Base-by-base conservation (phyloP, 1,140 invertebrate genomes). In the Venturia canescens region DNA sequence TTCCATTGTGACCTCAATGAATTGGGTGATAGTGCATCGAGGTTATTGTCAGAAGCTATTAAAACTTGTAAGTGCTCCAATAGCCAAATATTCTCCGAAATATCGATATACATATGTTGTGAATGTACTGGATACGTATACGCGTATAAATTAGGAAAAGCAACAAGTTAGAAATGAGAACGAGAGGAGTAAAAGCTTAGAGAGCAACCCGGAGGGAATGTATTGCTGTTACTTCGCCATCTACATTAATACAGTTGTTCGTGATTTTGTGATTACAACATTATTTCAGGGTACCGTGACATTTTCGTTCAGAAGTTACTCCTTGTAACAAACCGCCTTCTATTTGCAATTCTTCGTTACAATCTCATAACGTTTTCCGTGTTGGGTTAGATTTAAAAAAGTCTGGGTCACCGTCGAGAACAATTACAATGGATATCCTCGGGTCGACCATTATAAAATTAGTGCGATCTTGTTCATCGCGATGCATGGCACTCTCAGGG, bases 251-350 rank as follows among this genome's bases (percentile, higher is more conserved):
- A 53, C 11, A 53, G 50, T 53, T n/a, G 50, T 34, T 53, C 50
- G 50, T n/a, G 50, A 13, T 53, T 53, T 53, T 53, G 50, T n/a
- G 13, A 53, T 53, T 53, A 53, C 50, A 53, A 53, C n/a, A n/a
- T 53, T n/a, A 13, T 53, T n/a, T n/a, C n/a, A 3, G 50, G 15
- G 15, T n/a, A n/a, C n/a, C n/a, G n/a, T 53, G n/a, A n/a, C 50
- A 15, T 15, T 53, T n/a, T 53, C 3, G 50, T n/a, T 53, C 31
- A 34, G 31, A 34, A 34, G 31, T 34, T 34, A 7, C 3, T 7
- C 31, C 50, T 13, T 53, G 50, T 13, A 53, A 18, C 50, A 3
- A 53, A n/a, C 50, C 13, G 13, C 50, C 3, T 53, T 53, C n/a
- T 53, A 53, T 53, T 11, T 27, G 7, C 16, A 16, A 31, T 69